Evolutionary conservation across 2,888 invertebrate species (phyloP), one percentile per base, ranked within the genome.

Genomic region (Laspeyria flexula): DNA sequence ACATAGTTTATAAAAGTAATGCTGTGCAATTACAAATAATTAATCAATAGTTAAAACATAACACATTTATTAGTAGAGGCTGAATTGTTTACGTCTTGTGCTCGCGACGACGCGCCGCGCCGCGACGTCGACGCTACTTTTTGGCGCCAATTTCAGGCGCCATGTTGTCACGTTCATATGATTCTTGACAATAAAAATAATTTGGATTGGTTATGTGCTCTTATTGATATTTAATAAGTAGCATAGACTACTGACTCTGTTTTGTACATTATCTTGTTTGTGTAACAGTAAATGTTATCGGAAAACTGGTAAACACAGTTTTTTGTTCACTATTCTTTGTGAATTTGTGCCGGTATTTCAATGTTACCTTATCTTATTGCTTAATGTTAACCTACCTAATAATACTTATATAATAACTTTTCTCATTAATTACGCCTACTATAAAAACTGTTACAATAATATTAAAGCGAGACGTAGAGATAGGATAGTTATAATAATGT

Each of bases 141-240:
- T 83, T 81, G 86, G 86, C 86, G 85, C 85, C 85, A 80, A 85
- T 81, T 79, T 77, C 71, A 60, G 79, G 79, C 85, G 85, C 87
- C 86, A 81, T 79, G 71, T 82, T 82, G 80, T 75, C 79, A 81
- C 83, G 79, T 81, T 73, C 83, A 80, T 78, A 84, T 84, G 81
- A 83, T 84, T 81, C 79, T 79, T 77, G 83, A 82, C 81, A 83
- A 82, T 86, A 80, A 83, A 87, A 85, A 86, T 82, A 85, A 85
- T 86, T 86, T 74, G 73, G 71, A 79, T 73, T 58, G 52, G 70
- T 70, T 74, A 70, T 68, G 60, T 68, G 55, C 57, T 63, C 51
- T 65, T 65, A 77, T 73, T 75, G 67, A 65, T 69, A 65, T 71
- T 66, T 72, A 62, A 73, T 71, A 70, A 71, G 68, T 65, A 64